These are phyloP conservation scores for Oreochromis grahami DNA, from an alignment of 2,797 vertebrate species.

Conservation along the genomic window DNA sequence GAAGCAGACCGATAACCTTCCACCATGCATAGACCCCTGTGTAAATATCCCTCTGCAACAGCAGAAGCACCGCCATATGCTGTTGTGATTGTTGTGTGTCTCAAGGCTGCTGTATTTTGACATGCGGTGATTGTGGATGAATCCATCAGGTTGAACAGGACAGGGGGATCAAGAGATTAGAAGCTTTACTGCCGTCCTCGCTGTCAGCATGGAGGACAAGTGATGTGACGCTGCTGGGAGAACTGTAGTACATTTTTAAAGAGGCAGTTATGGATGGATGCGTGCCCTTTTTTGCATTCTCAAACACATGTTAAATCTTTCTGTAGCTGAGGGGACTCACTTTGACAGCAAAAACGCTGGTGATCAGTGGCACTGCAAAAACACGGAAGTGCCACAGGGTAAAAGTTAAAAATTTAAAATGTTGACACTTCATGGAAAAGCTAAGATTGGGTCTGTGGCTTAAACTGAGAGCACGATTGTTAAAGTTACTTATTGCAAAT, in stretches of 20 bases:
- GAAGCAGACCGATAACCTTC: background rate
- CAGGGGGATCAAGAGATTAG: background rate
- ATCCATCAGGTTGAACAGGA: constrained; percentile 9
- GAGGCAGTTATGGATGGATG: background rate
- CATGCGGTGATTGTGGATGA: background rate
- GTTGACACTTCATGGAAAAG: background rate
- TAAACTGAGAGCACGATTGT: background rate
- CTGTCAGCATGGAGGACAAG: constrained; percentile 1
- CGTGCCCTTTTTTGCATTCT: background rate
- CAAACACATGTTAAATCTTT: background rate
- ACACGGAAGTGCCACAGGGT: background rate
- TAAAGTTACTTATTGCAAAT: background rate
- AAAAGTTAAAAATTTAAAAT: constrained; percentile 9
- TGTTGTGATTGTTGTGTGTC: constrained; percentile 1
- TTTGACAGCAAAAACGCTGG: background rate
- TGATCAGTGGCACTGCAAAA: background rate
- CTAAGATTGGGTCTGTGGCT: background rate
- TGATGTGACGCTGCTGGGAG: background rate
- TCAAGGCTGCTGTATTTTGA: constrained; percentile 11
- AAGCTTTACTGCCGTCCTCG: background rate
- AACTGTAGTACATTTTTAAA: constrained; percentile 20
- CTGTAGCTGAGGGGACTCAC: background rate
- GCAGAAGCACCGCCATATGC: background rate
- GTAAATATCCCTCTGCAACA: background rate
- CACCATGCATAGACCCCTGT: background rate